Evolutionary conservation across 1,140 invertebrate species (phyloP).

Genomic region (Gryllus bimaculatus): DNA sequence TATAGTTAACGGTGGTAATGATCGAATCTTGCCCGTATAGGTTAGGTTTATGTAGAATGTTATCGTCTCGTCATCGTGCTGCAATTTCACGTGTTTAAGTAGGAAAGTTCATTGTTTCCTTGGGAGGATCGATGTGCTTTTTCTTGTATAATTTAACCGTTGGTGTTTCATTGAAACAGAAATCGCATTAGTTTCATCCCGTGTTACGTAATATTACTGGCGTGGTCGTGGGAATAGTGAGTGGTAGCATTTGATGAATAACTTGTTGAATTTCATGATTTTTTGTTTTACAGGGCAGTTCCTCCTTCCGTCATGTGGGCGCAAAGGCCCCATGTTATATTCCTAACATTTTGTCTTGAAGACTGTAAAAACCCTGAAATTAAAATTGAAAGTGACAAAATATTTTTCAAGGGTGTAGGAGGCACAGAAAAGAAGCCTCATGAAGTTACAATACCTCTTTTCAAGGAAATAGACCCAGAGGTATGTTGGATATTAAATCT

Average conservation of each 20-base stretch:
- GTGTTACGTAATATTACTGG: neutral
- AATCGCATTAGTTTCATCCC: neutral
- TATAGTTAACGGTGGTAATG: too few species aligned
- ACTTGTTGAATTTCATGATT: neutral
- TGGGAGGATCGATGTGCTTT: too few species aligned
- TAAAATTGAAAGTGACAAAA: constrained; percentile 66
- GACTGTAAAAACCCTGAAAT: constrained; percentile 77
- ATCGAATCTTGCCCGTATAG: too few species aligned
- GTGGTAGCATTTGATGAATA: too few species aligned
- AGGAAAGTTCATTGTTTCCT: too few species aligned
- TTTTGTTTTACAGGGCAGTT: constrained; percentile 36
- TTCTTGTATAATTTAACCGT: too few species aligned
- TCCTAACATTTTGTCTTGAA: constrained; percentile 81
- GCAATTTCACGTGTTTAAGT: neutral
- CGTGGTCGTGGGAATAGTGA: too few species aligned
- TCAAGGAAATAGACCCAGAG: constrained; percentile 69
- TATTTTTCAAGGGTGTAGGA: constrained; percentile 78
- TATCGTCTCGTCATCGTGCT: too few species aligned
- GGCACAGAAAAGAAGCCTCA: constrained; percentile 77
- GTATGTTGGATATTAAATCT: constrained; percentile 56
- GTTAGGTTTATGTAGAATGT: too few species aligned
- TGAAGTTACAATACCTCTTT: constrained; percentile 76
- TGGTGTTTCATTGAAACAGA: neutral
- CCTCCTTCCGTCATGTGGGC: constrained; percentile 87
- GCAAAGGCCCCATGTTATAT: constrained; percentile 69